Conservation (phyloP, 2,113 vertebrate genomes). For the rabbit (Oryctolagus cuniculus) region DNA sequence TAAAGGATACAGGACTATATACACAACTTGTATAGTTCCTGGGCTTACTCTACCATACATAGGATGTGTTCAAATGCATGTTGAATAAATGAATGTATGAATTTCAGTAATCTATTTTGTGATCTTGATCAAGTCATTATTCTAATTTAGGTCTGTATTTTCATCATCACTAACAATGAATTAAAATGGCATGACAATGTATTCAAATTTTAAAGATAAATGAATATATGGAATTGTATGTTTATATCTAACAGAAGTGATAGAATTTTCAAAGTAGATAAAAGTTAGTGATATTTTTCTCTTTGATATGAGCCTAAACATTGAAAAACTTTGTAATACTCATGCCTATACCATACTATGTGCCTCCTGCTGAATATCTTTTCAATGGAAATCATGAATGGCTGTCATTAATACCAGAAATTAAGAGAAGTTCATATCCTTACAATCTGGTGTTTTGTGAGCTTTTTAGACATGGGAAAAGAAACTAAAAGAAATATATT, state of each 20-base stretch:
- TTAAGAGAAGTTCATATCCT: neutral
- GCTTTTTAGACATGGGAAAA: constrained; percentile 14
- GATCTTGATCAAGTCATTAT: constrained; percentile 31
- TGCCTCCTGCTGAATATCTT: constrained; percentile 1
- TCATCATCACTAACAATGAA: constrained; percentile 6
- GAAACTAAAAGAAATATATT: neutral
- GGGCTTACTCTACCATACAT: neutral
- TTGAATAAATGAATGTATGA: neutral
- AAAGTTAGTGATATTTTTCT: neutral
- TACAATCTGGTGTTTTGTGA: neutral
- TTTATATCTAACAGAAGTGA: neutral
- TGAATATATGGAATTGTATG: neutral
- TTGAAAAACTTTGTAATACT: constrained; percentile 3
- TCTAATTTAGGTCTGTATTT: neutral
- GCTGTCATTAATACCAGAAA: neutral
- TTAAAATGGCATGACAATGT: constrained; percentile 43
- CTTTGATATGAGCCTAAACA: constrained; percentile 12
- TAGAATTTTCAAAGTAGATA: constrained; percentile 31
- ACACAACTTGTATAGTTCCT: neutral
- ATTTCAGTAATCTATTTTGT: constrained; percentile 1
- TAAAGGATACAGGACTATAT: too few species aligned
- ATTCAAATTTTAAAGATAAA: constrained; percentile 45
- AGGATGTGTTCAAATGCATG: neutral
- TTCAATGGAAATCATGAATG: neutral
- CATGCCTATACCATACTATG: neutral